A percentile compares a stretch with the other conserved stretches of the same genome.
phyloP scores from a whole-genome alignment of 2,797 vertebrate species.

The Acipenser oxyrinchus region DNA sequence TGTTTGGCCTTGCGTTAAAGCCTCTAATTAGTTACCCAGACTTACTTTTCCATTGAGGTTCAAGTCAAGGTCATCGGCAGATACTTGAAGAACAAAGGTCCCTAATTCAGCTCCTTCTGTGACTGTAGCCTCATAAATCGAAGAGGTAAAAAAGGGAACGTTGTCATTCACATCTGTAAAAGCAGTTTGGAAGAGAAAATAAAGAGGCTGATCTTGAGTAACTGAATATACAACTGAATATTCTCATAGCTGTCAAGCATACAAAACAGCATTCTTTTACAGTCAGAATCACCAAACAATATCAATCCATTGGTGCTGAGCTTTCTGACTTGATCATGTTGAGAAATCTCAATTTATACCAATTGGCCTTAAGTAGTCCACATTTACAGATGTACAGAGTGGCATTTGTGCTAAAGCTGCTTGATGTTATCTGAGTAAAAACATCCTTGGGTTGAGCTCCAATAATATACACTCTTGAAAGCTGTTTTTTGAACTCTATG shows the following conservation, averaged over 20 bases:
- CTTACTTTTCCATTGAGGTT: conserved; percentile 76
- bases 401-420: not conserved
- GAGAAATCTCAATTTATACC: too few relatives aligned
- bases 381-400: not conserved
- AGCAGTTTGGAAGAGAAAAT: not conserved
- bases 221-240: conserved; percentile 18
- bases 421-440: not conserved
- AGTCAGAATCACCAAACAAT: not conserved
- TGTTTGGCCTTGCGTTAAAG: not conserved
- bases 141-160: conserved; percentile 83
- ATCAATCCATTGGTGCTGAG: not conserved
- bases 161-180: conserved; percentile 82
- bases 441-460: not conserved
- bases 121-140: conserved; percentile 77
- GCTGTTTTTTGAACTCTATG: not conserved
- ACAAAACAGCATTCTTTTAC: not conserved
- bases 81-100: conserved; percentile 72
- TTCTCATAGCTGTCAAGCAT: not conserved
- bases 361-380: too few relatives aligned
- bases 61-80: conserved; percentile 71
- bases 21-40: conserved; percentile 6
- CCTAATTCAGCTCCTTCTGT: conserved; percentile 69
- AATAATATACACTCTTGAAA: not conserved
- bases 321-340: not conserved
- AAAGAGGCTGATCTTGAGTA: conserved; percentile 4